Base-by-base conservation (phyloP, 2,888 invertebrate genomes). In the Digitonthophagus gazella region DNA sequence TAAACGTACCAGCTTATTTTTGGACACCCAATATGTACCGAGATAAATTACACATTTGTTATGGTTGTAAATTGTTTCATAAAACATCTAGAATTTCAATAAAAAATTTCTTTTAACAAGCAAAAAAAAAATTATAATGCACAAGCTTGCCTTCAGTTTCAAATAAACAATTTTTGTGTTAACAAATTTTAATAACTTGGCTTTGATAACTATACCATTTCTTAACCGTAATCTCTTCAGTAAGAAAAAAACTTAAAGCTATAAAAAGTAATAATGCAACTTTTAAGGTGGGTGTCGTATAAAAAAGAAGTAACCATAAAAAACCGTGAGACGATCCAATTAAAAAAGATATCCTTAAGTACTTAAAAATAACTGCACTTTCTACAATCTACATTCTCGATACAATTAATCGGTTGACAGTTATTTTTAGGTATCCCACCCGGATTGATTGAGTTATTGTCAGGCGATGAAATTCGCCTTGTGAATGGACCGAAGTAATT, bases 371-470 rank as follows among this genome's bases (percentile, higher is more conserved):
- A n/a, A n/a, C n/a, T n/a, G 28, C 6, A 44, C 28, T 44, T 44
- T 44, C 28, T 44, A 44, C 6, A 44, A 11, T 11, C 8, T 44
- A 11, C 28, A 3, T 11, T 44, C 28, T 44, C 11, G 22, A 22
- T 22, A 11, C 8, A 8, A 44, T 11, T 11, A 2, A 44, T 11
- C 28, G 19, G 6, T n/a, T n/a, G 20, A 18, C 58, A 61, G 61
- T 19, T 61, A 61, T 18, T 61, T 61, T 61, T 18, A 18, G 18
- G 61, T 5, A 11, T 11, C 16, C 1, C 6, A n/a, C n/a, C n/a
- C 3, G 18, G 61, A 61, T 61, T 61, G 61, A 61, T 61, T 61
- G 19, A 61, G 61, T 19, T 61, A 61, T 61, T 61, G 61, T 61
- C 18, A 4, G 16, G 18, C 61, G 19, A 61, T 19, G 19, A 61